These are phyloP conservation scores for Cataglyphis altisquamis DNA, from an alignment of 2,888 invertebrate species.

Conservation along the genomic window DNA sequence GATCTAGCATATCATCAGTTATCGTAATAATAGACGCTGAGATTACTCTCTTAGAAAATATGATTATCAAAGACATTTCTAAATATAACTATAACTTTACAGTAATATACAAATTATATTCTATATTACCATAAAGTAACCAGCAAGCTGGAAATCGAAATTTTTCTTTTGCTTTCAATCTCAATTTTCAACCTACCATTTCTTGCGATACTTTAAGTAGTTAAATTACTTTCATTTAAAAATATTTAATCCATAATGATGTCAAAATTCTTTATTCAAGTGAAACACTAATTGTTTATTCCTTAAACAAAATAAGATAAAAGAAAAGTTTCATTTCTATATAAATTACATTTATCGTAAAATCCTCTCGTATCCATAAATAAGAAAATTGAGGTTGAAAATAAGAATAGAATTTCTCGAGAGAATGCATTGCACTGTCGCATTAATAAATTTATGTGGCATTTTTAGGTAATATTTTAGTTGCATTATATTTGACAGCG, in stretches of 20 bases:
- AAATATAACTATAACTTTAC: not conserved
- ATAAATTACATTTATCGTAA: not conserved
- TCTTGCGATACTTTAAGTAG: not conserved
- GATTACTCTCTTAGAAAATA: not conserved
- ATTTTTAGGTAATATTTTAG: not conserved
- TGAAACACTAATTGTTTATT: too few species aligned
- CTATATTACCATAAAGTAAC: not conserved
- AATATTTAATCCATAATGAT: not conserved
- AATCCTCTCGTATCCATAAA: not conserved
- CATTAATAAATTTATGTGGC: constrained; percentile 7
- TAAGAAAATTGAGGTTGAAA: not conserved
- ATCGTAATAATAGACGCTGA: constrained; percentile 3
- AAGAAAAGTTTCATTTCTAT: too few species aligned
- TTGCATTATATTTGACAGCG: not conserved
- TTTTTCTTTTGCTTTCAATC: not conserved
- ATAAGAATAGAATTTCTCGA: not conserved
- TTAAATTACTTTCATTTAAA: not conserved
- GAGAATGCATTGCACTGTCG: not conserved
- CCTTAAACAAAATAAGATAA: too few species aligned
- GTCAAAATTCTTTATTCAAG: not conserved
- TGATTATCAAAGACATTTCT: not conserved
- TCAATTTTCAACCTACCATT: not conserved
- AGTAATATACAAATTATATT: not conserved
- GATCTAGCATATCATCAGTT: constrained; percentile 1
- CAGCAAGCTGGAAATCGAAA: not conserved